Base-by-base conservation (phyloP, 2,113 vertebrate genomes). In the Microcebus jonahi region DNA sequence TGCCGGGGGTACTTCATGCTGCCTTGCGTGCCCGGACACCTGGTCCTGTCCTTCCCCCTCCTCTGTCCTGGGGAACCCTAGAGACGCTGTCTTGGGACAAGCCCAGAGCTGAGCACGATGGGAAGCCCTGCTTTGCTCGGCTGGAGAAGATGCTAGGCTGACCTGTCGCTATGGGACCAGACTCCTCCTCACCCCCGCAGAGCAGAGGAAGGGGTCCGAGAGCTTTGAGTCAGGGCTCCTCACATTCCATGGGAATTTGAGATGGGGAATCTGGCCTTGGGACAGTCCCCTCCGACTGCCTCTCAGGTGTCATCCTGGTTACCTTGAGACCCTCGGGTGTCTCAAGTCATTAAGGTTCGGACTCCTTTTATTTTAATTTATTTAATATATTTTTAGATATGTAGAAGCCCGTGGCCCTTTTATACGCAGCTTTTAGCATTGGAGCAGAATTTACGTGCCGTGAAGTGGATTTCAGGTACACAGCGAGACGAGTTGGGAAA, bases 141-240 rank as follows among this genome's bases (percentile, higher is more conserved):
- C 3, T 2, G 3, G 39, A 59, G 34, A 29, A 10, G 42, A 42
- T 0, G 50, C 34, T 31, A 8, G 31, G 61, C 67, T 20, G 6
- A 27, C 10, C 81, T 5, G 10, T 2, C 1, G 48, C 45, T 4
- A 20, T 0, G 4, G 5, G n/a, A 31, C 11, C 7, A 18, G 89
- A 25, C 23, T 34, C 34, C 13, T 25, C 34, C 17, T 15, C 21
- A 1, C 2, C 27, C 20, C 3, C 1, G 1, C 3, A 6, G 17
- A n/a, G 27, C 29, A 50, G 29, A 53, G 7, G 50, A 71, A 18
- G 63, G 25, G 48, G n/a, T 34, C 45, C 9, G 14, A 45, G 5
- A 20, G 2, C 34, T 79, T 11, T 1, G 6, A 76, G 59, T 29
- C 11, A 3, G 1, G 8, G 4, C 34, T 34, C 59, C 45, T 55